Conservation (phyloP, 2,888 invertebrate species). For the Alloscopus bannaensis region DNA sequence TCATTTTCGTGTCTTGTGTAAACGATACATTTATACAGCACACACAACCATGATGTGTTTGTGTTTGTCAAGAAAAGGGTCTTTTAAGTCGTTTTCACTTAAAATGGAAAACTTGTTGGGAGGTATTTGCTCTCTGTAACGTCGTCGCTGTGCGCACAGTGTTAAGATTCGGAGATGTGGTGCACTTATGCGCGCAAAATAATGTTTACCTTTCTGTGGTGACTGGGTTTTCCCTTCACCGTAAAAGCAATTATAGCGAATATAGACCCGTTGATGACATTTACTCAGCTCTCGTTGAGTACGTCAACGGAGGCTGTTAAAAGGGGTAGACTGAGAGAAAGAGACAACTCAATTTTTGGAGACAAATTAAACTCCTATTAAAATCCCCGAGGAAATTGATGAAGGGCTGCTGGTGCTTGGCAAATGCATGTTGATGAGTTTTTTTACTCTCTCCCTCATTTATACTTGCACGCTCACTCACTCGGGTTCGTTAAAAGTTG, state of each 20-base stretch:
- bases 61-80: conserved; percentile 25
- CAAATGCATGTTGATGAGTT: too few relatives aligned
- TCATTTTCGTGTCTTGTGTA: conserved; percentile 29
- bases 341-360: not conserved
- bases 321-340: conserved; percentile 32
- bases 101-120: conserved; percentile 37
- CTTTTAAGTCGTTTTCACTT: conserved; percentile 59
- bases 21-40: not conserved
- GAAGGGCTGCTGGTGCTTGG: conserved; percentile 42
- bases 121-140: conserved; percentile 22
- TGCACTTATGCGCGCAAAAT: too few relatives aligned
- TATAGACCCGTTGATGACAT: conserved; percentile 10
- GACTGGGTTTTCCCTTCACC: too few relatives aligned
- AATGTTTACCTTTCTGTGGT: conserved; percentile 48
- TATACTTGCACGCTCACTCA: too few relatives aligned
- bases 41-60: not conserved
- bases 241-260: too few relatives aligned
- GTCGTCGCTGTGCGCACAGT: too few relatives aligned
- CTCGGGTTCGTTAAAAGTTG: too few relatives aligned
- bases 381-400: conserved; percentile 52
- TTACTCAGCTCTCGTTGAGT: conserved; percentile 15
- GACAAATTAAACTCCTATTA: conserved; percentile 59
- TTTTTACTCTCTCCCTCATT: too few relatives aligned
- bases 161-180: too few relatives aligned
- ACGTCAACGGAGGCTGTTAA: conserved; percentile 37